Evolutionary conservation across 1,140 invertebrate genomes (phyloP).

Genomic region (Lepidurus apus): DNA sequence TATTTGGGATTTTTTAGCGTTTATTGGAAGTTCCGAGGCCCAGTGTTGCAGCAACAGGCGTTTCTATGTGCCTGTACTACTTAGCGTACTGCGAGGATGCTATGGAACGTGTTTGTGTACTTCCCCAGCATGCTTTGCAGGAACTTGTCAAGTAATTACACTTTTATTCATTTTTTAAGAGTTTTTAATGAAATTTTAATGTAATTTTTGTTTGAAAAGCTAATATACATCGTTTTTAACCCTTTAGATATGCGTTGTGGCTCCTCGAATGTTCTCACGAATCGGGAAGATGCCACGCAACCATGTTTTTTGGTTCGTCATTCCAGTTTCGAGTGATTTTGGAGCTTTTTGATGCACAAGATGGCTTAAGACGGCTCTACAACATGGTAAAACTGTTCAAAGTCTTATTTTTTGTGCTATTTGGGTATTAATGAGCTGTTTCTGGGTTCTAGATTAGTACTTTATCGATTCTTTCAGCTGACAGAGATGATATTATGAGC

Average conservation of each 20-base stretch:
- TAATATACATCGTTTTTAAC: not conserved
- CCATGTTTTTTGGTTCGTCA: slow-evolving; percentile 92
- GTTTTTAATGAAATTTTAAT: not conserved
- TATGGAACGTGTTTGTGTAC: slow-evolving; percentile 87
- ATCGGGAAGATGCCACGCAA: slow-evolving; percentile 89
- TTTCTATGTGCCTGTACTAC: slow-evolving; percentile 93
- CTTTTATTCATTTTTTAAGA: slow-evolving; percentile 42
- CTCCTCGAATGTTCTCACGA: slow-evolving; percentile 91
- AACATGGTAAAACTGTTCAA: slow-evolving; percentile 65
- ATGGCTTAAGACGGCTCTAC: slow-evolving; percentile 84
- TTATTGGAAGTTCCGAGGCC: slow-evolving; percentile 83
- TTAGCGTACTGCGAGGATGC: slow-evolving; percentile 94
- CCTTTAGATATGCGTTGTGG: slow-evolving; percentile 73
- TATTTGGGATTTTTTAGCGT: slow-evolving; percentile 47
- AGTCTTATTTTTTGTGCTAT: not conserved
- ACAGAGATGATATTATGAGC: slow-evolving; percentile 54
- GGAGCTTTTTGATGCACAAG: slow-evolving; percentile 80
- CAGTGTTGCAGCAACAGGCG: slow-evolving; percentile 89
- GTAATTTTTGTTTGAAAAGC: not conserved
- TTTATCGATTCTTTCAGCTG: slow-evolving; percentile 65
- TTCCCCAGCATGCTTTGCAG: slow-evolving; percentile 67
- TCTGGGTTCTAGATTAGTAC: slow-evolving; percentile 63
- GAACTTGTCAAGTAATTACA: slow-evolving; percentile 1
- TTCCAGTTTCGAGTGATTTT: slow-evolving; percentile 87
- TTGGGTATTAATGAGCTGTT: slow-evolving; percentile 34